A percentile compares a stretch with the other conserved stretches of the same genome.
Conservation (phyloP, 2,113 vertebrate species). For the Triplophysa siluroides region DNA sequence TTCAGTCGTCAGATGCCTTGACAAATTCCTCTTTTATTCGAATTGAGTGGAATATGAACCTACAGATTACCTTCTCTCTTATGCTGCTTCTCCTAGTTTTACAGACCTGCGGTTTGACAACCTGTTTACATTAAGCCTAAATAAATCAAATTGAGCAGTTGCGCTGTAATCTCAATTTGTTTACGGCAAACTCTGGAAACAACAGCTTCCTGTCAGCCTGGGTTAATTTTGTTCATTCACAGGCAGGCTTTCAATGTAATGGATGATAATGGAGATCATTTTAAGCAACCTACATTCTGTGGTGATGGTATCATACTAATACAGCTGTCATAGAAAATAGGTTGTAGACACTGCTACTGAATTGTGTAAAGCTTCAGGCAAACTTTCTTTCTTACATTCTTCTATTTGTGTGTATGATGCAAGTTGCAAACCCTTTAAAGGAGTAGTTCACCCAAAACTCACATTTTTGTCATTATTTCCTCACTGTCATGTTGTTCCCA, state of each 20-base stretch:
- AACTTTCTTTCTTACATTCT: conserved; percentile 62
- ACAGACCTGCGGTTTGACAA: conserved; percentile 70
- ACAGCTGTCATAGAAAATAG: conserved; percentile 6
- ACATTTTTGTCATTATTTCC: no score
- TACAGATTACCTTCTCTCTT: conserved; percentile 65
- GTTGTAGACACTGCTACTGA: conserved; percentile 3
- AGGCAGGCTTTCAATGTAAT: conserved; percentile 16
- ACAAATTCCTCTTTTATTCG: conserved; percentile 60
- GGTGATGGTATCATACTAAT: conserved; percentile 6
- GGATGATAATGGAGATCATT: conserved; percentile 27
- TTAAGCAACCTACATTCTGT: conserved; percentile 12
- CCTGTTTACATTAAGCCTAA: conserved; percentile 74
- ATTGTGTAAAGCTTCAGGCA: conserved; percentile 14
- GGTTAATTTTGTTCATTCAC: conserved; percentile 61
- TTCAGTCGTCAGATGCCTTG: conserved; percentile 62
- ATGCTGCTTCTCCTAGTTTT: conserved; percentile 59
- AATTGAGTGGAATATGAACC: conserved; percentile 61
- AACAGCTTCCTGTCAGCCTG: conserved; percentile 70
- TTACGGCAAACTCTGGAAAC: conserved; percentile 70
- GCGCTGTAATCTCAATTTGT: conserved; percentile 75
- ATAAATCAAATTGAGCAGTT: conserved; percentile 72
- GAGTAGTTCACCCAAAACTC: no score
- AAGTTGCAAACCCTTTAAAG: conserved; percentile 5
- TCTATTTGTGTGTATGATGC: conserved; percentile 58
- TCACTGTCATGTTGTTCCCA: no score